These are phyloP conservation scores for Eilema caniola DNA, from an alignment of 2,888 invertebrate genomes.

Conservation along the genomic window DNA sequence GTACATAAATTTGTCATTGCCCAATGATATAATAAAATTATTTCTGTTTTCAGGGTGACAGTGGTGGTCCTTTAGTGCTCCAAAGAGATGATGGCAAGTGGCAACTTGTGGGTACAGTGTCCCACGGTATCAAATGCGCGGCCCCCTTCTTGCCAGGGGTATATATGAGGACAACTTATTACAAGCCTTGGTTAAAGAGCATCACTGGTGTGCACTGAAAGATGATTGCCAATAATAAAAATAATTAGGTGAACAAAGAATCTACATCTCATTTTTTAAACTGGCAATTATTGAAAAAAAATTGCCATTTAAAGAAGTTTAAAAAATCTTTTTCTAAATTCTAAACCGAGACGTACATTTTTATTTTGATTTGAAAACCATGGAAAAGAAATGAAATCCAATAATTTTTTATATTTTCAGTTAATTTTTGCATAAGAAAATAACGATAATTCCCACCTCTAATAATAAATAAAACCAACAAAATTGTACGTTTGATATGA, in stretches of 20 bases:
- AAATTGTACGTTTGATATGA: not conserved
- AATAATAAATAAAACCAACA: not conserved
- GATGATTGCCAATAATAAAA: not conserved
- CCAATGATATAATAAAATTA: not conserved
- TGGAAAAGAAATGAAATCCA: not conserved
- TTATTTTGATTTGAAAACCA: not conserved
- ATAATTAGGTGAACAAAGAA: not conserved
- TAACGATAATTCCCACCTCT: slow-evolving; percentile 19
- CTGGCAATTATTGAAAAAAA: not conserved
- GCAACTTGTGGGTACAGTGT: slow-evolving; percentile 96
- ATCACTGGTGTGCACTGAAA: slow-evolving; percentile 91
- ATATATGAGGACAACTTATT: slow-evolving; percentile 97
- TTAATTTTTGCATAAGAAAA: not conserved
- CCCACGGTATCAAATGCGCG: slow-evolving; percentile 98
- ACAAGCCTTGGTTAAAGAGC: slow-evolving; percentile 96
- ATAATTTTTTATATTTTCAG: not conserved
- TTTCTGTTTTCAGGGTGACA: slow-evolving; percentile 91
- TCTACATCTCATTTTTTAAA: not conserved
- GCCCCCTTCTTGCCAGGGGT: slow-evolving; percentile 97
- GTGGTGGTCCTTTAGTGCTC: slow-evolving; percentile 95
- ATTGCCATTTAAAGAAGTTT: not conserved
- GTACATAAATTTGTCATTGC: not conserved
- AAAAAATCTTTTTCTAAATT: not conserved
- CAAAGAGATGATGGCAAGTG: slow-evolving; percentile 94
- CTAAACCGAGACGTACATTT: not conserved